Conservation (phyloP, 2,888 invertebrate genomes). For the Tenthredo scrophulariae region DNA sequence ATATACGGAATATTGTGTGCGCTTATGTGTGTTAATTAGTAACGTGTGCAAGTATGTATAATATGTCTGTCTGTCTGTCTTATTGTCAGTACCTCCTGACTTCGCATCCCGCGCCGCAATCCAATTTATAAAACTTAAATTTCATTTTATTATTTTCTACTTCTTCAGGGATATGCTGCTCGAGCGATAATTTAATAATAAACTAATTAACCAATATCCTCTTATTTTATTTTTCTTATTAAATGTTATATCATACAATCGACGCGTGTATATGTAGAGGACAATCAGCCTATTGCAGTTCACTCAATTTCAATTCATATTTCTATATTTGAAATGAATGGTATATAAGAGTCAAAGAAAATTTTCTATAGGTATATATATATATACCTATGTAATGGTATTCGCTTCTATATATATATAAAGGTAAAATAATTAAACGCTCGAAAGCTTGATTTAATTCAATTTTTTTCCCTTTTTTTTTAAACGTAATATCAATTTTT, state of each 20-base stretch:
- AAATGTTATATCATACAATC: slow-evolving; percentile 12
- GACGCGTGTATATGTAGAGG: slow-evolving; percentile 19
- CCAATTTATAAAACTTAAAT: slow-evolving; percentile 55
- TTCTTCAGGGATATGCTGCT: slow-evolving; percentile 30
- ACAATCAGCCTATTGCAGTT: not conserved
- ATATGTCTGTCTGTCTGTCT: slow-evolving; percentile 57
- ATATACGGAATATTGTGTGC: slow-evolving; percentile 35
- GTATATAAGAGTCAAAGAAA: not conserved
- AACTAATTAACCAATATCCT: slow-evolving; percentile 21
- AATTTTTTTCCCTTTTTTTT: slow-evolving; percentile 46
- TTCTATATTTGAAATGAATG: not conserved
- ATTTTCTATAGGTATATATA: not conserved
- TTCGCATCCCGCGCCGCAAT: slow-evolving; percentile 54
- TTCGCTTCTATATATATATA: slow-evolving; percentile 51
- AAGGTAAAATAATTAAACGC: slow-evolving; percentile 21
- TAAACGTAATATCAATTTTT: slow-evolving; percentile 50
- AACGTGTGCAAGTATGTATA: slow-evolving; percentile 52
- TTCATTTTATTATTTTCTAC: slow-evolving; percentile 50
- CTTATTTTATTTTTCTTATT: slow-evolving; percentile 34
- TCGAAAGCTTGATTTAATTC: slow-evolving; percentile 44
- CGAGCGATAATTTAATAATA: slow-evolving; percentile 21
- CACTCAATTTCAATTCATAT: not conserved
- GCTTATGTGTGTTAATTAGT: slow-evolving; percentile 43
- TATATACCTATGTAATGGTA: not conserved
- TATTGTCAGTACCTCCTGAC: slow-evolving; percentile 74